Percentiles rank a stretch among this genome's conserved stretches.
These are phyloP conservation scores for Oreochromis grahami DNA, from an alignment of 2,797 vertebrate genomes.

Conservation along the genomic window DNA sequence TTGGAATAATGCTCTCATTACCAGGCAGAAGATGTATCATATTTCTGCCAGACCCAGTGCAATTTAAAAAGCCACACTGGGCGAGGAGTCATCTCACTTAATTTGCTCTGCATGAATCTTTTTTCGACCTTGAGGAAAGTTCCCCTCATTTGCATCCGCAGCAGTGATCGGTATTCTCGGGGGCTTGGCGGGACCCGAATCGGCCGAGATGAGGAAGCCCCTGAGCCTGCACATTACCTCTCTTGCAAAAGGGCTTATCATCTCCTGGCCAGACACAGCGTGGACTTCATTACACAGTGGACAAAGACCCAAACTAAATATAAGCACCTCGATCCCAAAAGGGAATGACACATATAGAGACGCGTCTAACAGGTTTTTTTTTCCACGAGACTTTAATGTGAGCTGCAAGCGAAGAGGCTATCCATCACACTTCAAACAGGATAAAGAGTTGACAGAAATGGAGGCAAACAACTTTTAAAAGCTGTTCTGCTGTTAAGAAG, in stretches of 20 bases:
- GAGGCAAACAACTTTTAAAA: slow-evolving; percentile 30
- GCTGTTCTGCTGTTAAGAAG: not conserved
- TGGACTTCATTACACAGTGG: slow-evolving; percentile 49
- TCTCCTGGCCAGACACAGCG: slow-evolving; percentile 26
- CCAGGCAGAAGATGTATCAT: slow-evolving; percentile 14
- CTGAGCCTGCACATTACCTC: slow-evolving; percentile 43
- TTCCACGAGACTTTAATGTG: not conserved
- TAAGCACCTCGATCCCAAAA: slow-evolving; percentile 37
- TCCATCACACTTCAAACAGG: slow-evolving; percentile 36
- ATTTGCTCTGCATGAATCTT: slow-evolving; percentile 53
- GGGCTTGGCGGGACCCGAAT: slow-evolving; percentile 18
- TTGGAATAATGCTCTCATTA: slow-evolving; percentile 44
- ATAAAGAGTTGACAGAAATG: not conserved
- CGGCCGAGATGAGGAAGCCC: slow-evolving; percentile 41
- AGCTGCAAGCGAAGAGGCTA: not conserved
- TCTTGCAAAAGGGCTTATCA: slow-evolving; percentile 44
- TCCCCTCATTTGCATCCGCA: slow-evolving; percentile 58
- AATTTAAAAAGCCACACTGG: slow-evolving; percentile 35
- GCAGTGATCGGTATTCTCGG: slow-evolving; percentile 52
- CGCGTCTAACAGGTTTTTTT: not conserved
- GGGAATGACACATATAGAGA: slow-evolving; percentile 32
- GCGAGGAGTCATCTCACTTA: slow-evolving; percentile 38
- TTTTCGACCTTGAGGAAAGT: slow-evolving; percentile 62
- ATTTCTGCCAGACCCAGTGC: slow-evolving; percentile 21
- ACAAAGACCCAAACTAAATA: slow-evolving; percentile 52